Conservation (phyloP, 1,140 invertebrate genomes). For the Geopemphigus sp. region DNA sequence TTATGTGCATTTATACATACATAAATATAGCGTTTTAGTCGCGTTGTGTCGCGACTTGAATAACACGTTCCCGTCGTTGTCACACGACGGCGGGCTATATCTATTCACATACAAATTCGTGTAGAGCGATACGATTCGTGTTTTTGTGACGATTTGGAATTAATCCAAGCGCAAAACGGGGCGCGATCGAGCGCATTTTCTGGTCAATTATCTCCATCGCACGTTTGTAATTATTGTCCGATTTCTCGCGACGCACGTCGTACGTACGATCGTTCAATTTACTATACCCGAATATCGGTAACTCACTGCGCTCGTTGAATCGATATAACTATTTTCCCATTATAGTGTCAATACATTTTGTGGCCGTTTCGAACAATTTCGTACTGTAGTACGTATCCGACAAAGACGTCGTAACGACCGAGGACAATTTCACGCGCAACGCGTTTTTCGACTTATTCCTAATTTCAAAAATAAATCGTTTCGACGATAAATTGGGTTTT, state of each 20-base stretch:
- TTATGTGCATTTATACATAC: too few relatives aligned
- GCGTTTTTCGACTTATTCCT: neutral
- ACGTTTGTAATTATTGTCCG: neutral
- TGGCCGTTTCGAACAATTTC: too few relatives aligned
- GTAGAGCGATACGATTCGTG: neutral
- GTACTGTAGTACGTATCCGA: too few relatives aligned
- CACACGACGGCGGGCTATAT: neutral
- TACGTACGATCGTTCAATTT: neutral
- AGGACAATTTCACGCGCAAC: conserved; percentile 4
- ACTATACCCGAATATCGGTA: neutral
- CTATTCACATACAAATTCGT: neutral
- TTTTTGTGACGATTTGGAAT: neutral
- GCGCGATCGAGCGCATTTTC: neutral
- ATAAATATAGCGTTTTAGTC: too few relatives aligned
- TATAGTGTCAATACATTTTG: too few relatives aligned
- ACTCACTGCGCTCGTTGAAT: neutral
- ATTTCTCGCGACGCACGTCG: neutral
- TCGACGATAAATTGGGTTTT: conserved; percentile 27
- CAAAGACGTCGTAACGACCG: too few relatives aligned
- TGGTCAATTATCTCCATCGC: neutral
- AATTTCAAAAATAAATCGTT: conserved; percentile 33
- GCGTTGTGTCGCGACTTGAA: too few relatives aligned
- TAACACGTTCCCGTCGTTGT: neutral
- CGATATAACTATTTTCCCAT: neutral
- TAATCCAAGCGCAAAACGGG: neutral